Conservation (phyloP, 2,888 invertebrate genomes). For the Hybos culiciformis region DNA sequence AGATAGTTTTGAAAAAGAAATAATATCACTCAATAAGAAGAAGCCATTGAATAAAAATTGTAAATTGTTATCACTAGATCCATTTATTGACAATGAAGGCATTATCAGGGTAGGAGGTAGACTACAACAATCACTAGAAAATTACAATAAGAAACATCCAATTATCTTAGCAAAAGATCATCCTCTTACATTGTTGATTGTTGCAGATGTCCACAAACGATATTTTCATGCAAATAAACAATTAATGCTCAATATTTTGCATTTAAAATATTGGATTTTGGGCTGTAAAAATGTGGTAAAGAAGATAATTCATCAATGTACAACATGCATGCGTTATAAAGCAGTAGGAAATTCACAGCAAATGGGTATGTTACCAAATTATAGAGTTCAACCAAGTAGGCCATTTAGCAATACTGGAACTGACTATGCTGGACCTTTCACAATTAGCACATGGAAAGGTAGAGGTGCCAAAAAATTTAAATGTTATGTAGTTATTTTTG, state of each 20-base stretch:
- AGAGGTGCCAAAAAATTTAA: conserved; percentile 13
- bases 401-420: conserved; percentile 9
- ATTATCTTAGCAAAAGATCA: too few relatives aligned
- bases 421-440: conserved; percentile 12
- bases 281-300: not conserved
- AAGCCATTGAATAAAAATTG: not conserved
- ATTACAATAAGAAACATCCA: too few relatives aligned
- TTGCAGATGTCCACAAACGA: too few relatives aligned
- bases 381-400: not conserved
- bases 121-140: too few relatives aligned
- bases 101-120: conserved; percentile 7
- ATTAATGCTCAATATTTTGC: not conserved
- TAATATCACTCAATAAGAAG: not conserved
- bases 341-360: not conserved
- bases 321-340: not conserved
- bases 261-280: conserved; percentile 6
- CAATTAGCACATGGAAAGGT: conserved; percentile 6
- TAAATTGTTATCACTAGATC: too few relatives aligned
- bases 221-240: too few relatives aligned
- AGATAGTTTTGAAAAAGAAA: not conserved
- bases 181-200: too few relatives aligned
- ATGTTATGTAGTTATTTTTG: conserved; percentile 14
- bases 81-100: conserved; percentile 2
- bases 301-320: not conserved
- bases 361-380: conserved; percentile 4